These are phyloP conservation scores for Oceanites oceanicus DNA, from an alignment of 2,113 vertebrate species.

Conservation along the genomic window DNA sequence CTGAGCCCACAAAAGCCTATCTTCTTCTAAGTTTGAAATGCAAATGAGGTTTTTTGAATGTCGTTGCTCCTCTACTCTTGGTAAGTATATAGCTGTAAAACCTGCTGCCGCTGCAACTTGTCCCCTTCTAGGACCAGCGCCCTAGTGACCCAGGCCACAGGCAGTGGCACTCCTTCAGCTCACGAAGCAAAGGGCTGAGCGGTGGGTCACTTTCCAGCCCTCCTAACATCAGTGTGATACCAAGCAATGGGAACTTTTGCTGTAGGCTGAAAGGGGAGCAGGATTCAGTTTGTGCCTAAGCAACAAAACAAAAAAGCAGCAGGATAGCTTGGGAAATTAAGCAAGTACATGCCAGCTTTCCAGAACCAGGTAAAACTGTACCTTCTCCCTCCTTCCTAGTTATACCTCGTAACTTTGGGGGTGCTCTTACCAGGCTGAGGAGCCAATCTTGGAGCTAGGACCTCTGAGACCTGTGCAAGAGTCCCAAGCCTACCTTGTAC, in stretches of 20 bases:
- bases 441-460: neutral
- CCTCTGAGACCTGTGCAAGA: neutral
- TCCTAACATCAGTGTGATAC: neutral
- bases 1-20: neutral
- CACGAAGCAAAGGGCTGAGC: neutral
- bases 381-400: neutral
- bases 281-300: neutral
- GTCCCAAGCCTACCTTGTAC: neutral
- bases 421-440: neutral
- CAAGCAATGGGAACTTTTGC: neutral
- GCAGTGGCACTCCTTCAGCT: neutral
- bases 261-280: neutral
- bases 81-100: neutral
- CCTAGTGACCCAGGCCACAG: too few relatives aligned
- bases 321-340: neutral
- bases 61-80: neutral
- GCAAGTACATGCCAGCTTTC: neutral
- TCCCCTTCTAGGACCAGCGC: rapidly evolving
- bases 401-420: neutral
- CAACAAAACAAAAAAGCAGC: neutral
- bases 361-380: neutral
- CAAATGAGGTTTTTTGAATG: neutral
- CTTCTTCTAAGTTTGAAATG: neutral
- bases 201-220: neutral
- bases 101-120: neutral